These are phyloP conservation scores for Lontra canadensis DNA, from an alignment of 2,113 vertebrate species.

Conservation along the genomic window DNA sequence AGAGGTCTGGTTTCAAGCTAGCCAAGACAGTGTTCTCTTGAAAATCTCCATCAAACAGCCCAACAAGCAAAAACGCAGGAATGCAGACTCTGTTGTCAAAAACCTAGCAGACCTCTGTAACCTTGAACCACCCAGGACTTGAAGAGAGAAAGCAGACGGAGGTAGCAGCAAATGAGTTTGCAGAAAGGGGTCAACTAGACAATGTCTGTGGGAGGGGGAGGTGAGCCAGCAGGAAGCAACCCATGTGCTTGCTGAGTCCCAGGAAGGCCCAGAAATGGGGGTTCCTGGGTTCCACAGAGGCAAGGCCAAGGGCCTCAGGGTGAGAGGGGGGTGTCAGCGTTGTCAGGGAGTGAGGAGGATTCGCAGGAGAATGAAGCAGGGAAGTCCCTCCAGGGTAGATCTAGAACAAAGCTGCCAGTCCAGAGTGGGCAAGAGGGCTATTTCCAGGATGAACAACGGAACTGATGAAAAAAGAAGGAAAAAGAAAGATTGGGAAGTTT, in stretches of 20 bases:
- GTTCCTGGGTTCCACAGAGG: neutral
- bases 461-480: neutral
- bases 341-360: neutral
- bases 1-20: conserved; percentile 7
- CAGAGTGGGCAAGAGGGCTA: neutral
- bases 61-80: neutral
- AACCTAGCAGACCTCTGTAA: neutral
- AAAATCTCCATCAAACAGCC: neutral
- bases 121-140: neutral
- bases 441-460: neutral
- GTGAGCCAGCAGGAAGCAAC: neutral
- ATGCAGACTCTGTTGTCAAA: neutral
- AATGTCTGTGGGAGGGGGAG: neutral
- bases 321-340: neutral
- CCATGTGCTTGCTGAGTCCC: neutral
- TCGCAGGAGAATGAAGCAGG: neutral
- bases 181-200: neutral
- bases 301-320: neutral
- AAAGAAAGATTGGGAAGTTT: neutral
- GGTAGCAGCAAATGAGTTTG: neutral
- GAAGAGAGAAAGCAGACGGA: neutral
- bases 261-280: neutral
- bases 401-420: neutral
- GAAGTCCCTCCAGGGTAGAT: neutral
- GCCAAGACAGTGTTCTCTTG: neutral